Conservation (phyloP, 2,113 vertebrate genomes). For the Brevimyrus niger region DNA sequence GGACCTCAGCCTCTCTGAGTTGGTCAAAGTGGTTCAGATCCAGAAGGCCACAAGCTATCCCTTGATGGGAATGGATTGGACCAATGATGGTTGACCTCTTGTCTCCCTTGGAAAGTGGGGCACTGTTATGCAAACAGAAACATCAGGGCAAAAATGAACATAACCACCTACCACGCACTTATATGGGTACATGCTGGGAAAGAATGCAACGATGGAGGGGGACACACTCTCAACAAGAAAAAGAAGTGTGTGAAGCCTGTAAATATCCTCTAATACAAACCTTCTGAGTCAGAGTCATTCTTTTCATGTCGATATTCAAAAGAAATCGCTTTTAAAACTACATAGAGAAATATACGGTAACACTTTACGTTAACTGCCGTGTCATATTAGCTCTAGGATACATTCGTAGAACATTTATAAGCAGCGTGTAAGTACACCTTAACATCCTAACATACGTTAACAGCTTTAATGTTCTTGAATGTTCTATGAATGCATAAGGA, state of each 20-base stretch:
- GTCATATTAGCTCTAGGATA: background rate
- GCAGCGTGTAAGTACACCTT: background rate
- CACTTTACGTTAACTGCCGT: background rate
- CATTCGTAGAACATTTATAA: background rate
- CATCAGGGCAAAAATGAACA: background rate
- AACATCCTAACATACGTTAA: background rate
- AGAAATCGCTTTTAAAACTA: background rate
- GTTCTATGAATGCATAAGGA: background rate
- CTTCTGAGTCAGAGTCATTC: background rate
- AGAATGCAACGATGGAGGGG: background rate
- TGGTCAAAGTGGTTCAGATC: background rate
- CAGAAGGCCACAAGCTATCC: background rate
- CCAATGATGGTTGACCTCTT: background rate
- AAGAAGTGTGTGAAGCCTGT: background rate
- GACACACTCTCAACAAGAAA: background rate
- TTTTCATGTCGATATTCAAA: background rate
- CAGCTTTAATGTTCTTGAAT: background rate
- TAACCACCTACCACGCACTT: background rate
- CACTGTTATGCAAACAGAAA: background rate
- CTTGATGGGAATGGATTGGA: background rate
- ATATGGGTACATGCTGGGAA: background rate
- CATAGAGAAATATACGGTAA: background rate
- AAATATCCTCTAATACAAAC: background rate
- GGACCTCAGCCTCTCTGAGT: background rate
- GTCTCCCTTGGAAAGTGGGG: background rate